Percentiles rank a stretch among this genome's conserved stretches.
Evolutionary conservation across 2,888 invertebrate genomes (phyloP).

Genomic region (Agrotis clavis): DNA sequence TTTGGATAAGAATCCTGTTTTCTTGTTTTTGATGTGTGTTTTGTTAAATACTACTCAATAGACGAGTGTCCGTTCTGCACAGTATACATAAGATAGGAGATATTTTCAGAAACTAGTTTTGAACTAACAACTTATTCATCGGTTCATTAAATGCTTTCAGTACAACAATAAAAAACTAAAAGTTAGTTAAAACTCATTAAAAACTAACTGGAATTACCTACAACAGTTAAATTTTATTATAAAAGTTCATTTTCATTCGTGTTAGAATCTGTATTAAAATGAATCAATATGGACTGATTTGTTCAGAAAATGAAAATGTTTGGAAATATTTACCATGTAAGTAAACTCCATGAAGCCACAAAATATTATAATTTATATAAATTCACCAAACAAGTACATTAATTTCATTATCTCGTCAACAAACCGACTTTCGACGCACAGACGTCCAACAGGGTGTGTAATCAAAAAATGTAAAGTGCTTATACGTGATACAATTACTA

Average conservation of each 20-base stretch:
- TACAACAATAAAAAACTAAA: neutral
- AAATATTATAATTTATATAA: slow-evolving; percentile 1
- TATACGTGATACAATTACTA: slow-evolving; percentile 69
- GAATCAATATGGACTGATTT: neutral
- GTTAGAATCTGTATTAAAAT: too few species aligned
- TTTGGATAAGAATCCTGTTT: slow-evolving; percentile 70
- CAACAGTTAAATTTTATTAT: neutral
- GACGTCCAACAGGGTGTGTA: slow-evolving; percentile 60
- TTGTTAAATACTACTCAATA: slow-evolving; percentile 21
- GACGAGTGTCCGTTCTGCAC: neutral
- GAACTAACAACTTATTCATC: too few species aligned
- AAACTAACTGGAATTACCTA: neutral
- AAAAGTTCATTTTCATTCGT: too few species aligned
- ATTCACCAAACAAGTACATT: slow-evolving; percentile 28
- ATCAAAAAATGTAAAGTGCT: slow-evolving; percentile 70
- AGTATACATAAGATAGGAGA: neutral
- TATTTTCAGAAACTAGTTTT: neutral
- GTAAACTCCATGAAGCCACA: neutral
- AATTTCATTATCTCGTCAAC: slow-evolving; percentile 56
- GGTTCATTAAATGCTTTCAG: too few species aligned
- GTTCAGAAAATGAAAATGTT: neutral
- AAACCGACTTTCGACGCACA: slow-evolving; percentile 51
- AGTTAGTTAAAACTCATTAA: neutral
- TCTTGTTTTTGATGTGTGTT: slow-evolving; percentile 52
- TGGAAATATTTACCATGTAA: too few species aligned